A percentile compares a stretch with the other conserved stretches of the same genome.
Conservation (phyloP, 2,113 vertebrate species). For the Gavialis gangeticus region DNA sequence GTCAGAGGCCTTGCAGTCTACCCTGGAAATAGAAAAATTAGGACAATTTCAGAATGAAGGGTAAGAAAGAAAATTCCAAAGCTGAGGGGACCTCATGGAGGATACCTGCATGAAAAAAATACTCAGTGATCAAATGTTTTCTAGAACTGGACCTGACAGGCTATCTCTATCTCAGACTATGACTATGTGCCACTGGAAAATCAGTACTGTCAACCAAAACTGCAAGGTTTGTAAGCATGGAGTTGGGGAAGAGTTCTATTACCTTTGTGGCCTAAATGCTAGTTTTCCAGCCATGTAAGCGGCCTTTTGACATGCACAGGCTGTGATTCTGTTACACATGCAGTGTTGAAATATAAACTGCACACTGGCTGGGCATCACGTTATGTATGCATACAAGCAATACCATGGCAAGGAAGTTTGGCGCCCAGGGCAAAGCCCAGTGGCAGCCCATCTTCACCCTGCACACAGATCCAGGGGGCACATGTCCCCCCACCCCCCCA, state of each 20-base stretch:
- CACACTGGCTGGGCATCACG: too few species aligned
- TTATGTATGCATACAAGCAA: too few species aligned
- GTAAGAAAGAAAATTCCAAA: accelerated
- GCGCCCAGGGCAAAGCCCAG: too few species aligned
- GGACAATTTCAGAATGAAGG: background rate
- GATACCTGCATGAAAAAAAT: background rate
- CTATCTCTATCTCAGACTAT: slow-evolving; percentile 8
- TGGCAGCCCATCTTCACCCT: too few species aligned
- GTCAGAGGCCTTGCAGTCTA: background rate
- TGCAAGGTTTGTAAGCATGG: background rate
- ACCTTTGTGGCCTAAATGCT: too few species aligned
- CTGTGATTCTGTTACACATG: too few species aligned
- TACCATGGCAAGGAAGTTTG: too few species aligned
- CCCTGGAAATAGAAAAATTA: background rate
- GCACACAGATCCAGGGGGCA: too few species aligned
- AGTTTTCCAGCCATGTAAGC: too few species aligned
- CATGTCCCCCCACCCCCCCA: too few species aligned
- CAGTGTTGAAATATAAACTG: too few species aligned
- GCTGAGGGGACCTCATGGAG: slow-evolving; percentile 1
- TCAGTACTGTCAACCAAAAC: slow-evolving; percentile 9
- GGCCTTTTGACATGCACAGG: too few species aligned
- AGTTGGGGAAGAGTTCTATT: background rate
- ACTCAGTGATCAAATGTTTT: slow-evolving; percentile 29
- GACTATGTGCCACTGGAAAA: background rate
- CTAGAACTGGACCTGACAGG: slow-evolving; percentile 38